Percentiles rank a stretch among this genome's conserved stretches.
Evolutionary conservation across 2,797 vertebrate genomes (phyloP).

Genomic region (Crocidura indochinensis): DNA sequence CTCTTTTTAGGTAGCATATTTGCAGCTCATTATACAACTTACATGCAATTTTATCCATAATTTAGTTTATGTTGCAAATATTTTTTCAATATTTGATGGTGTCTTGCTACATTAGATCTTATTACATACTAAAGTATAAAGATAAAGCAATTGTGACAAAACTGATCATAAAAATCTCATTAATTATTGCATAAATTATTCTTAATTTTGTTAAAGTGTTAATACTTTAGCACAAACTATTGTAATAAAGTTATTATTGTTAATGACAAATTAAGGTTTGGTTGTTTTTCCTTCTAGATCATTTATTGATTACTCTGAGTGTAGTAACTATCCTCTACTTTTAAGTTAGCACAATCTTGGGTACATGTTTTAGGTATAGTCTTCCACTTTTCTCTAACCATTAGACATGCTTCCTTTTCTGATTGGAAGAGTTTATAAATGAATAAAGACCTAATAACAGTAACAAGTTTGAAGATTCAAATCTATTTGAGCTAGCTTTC

Average conservation of each 20-base stretch:
- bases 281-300: not conserved
- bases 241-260: no score
- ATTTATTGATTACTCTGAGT: not conserved
- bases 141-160: not conserved
- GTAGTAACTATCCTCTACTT: not conserved
- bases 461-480: not conserved
- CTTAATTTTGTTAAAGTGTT: not conserved
- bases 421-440: not conserved
- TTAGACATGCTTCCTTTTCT: not conserved
- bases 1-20: constrained; percentile 34
- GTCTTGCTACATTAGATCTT: not conserved
- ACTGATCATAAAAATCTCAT: not conserved
- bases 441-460: not conserved
- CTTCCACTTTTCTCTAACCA: not conserved
- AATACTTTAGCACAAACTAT: no score
- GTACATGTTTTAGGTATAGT: rapidly evolving
- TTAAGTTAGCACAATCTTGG: not conserved
- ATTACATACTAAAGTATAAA: not conserved
- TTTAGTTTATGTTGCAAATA: not conserved
- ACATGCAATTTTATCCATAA: not conserved
- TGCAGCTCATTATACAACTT: not conserved
- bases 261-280: not conserved
- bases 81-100: not conserved
- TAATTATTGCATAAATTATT: not conserved
- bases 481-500: constrained; percentile 50